Evolutionary conservation across 2,888 invertebrate species (phyloP).

Genomic region (Stegana nigrithorax): DNA sequence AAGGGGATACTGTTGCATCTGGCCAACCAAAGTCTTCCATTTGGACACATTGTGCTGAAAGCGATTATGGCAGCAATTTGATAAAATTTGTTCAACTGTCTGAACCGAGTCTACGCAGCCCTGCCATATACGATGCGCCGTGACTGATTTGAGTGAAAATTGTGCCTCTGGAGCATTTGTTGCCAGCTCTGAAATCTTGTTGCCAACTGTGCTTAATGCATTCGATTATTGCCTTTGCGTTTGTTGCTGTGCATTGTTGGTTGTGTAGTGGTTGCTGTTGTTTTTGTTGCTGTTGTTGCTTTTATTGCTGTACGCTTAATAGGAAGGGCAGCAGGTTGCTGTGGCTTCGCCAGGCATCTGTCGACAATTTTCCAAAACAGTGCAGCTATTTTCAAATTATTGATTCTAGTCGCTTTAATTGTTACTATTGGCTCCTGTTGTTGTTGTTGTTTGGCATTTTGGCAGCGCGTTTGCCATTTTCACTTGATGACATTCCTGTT

Average conservation of each 20-base stretch:
- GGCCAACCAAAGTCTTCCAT: too few relatives aligned
- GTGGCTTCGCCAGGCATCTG: neutral
- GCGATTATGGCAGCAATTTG: too few relatives aligned
- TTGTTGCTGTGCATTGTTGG: neutral
- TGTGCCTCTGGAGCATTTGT: neutral
- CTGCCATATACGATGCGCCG: too few relatives aligned
- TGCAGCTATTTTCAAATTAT: constrained; percentile 16
- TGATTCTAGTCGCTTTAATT: neutral
- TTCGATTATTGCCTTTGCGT: neutral
- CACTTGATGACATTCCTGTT: neutral
- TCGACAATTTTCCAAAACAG: constrained; percentile 8
- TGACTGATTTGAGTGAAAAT: too few relatives aligned
- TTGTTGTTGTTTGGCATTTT: neutral
- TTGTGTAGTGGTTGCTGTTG: neutral
- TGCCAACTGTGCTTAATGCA: neutral
- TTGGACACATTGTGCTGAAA: too few relatives aligned
- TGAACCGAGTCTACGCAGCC: too few relatives aligned
- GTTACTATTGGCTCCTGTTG: too few relatives aligned
- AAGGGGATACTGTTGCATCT: too few relatives aligned
- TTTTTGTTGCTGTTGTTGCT: neutral
- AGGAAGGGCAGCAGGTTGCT: too few relatives aligned
- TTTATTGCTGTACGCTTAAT: neutral
- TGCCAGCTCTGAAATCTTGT: neutral
- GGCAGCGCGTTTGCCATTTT: neutral
- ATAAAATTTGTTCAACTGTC: too few relatives aligned